Evolutionary conservation across 2,888 invertebrate species (phyloP).

Genomic region (Azorinus chamasolen): DNA sequence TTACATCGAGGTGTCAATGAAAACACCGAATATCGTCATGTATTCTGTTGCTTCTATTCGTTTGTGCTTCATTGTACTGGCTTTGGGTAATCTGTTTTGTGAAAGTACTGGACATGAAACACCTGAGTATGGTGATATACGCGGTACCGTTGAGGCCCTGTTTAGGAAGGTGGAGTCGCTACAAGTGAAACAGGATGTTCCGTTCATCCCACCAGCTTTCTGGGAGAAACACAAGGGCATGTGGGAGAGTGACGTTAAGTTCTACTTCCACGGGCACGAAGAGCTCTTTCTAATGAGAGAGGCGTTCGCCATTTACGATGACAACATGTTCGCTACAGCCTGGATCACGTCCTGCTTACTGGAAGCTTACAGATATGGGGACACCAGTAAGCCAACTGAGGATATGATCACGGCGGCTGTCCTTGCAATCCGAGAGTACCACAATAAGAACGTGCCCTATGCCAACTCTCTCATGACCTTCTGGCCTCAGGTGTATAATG

Average conservation of each 20-base stretch:
- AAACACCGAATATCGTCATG: too few species aligned
- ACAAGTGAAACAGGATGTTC: constrained; percentile 65
- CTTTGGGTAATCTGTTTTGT: too few species aligned
- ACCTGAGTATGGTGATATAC: constrained; percentile 15
- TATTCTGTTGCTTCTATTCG: too few species aligned
- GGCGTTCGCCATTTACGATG: constrained; percentile 75
- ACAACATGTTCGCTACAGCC: constrained; percentile 82
- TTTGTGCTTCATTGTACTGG: too few species aligned
- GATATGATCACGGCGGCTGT: constrained; percentile 51
- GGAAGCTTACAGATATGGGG: constrained; percentile 71
- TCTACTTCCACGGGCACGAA: constrained; percentile 77
- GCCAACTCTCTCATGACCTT: constrained; percentile 78
- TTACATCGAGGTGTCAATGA: too few species aligned
- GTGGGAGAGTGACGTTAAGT: constrained; percentile 77
- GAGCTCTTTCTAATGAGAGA: constrained; percentile 71
- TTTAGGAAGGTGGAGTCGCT: constrained; percentile 56
- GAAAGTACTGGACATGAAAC: too few species aligned
- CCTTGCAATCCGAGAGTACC: constrained; percentile 67
- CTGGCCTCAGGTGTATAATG: constrained; percentile 79
- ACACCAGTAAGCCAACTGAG: constrained; percentile 61
- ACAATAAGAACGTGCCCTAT: constrained; percentile 74
- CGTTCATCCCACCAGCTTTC: constrained; percentile 64
- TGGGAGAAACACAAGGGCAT: constrained; percentile 77
- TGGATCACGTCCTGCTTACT: constrained; percentile 78
- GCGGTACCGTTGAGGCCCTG: constrained; percentile 56